phyloP scores from a whole-genome alignment of 2,797 vertebrate species.

The Leptatherina wallacei region DNA sequence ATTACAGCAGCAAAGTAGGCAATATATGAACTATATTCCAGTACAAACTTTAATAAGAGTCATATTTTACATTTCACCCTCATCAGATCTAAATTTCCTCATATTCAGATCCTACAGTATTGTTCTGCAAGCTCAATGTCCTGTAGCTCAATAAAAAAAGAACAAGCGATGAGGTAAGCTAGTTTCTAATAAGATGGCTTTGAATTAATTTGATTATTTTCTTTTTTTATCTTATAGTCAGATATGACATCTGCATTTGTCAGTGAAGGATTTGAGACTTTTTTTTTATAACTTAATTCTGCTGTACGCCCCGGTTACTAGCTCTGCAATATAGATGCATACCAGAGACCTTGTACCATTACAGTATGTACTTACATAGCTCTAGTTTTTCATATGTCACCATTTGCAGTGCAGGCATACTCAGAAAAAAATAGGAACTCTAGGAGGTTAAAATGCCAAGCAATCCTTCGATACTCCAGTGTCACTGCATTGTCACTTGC shows the following conservation, averaged over 20 bases:
- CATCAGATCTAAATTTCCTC: background rate
- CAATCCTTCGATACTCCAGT: background rate
- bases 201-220: too few species aligned
- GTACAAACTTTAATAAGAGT: background rate
- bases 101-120: background rate
- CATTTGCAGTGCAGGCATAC: background rate
- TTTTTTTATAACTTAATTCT: too few species aligned
- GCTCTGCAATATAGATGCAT: background rate
- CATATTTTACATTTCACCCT: background rate
- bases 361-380: background rate
- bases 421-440: too few species aligned
- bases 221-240: too few species aligned
- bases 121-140: background rate
- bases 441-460: too few species aligned
- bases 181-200: too few species aligned
- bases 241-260: too few species aligned
- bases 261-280: too few species aligned
- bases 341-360: background rate
- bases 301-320: background rate
- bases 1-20: constrained; percentile 17
- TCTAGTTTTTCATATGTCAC: background rate
- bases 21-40: background rate
- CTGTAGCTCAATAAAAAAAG: rapidly evolving
- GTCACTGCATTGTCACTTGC: background rate
- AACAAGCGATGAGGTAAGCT: background rate